Evolutionary conservation across 2,888 invertebrate genomes (phyloP).

Genomic region (Spodoptera littoralis): DNA sequence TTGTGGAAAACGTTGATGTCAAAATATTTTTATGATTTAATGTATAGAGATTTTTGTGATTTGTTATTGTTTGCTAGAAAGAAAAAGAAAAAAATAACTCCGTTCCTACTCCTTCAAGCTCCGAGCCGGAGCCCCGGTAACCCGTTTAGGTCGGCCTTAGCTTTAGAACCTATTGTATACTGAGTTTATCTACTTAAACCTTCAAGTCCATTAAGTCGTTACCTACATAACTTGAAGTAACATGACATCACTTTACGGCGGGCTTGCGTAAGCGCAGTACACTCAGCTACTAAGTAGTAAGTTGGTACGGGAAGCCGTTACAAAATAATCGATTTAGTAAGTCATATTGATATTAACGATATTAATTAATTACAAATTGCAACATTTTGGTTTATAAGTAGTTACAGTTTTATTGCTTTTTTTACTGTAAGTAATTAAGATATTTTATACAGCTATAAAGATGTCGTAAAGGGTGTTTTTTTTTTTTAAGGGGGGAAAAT

Average conservation of each 20-base stretch:
- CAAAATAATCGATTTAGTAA: conserved; percentile 7
- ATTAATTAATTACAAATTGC: too few relatives aligned
- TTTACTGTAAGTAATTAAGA: neutral
- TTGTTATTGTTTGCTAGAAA: neutral
- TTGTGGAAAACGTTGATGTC: conserved; percentile 12
- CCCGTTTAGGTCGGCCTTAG: too few relatives aligned
- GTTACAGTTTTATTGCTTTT: too few relatives aligned
- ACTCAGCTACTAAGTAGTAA: conserved; percentile 2
- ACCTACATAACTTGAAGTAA: conserved; percentile 2
- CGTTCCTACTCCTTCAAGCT: too few relatives aligned
- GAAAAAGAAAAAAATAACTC: too few relatives aligned
- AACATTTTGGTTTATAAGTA: too few relatives aligned
- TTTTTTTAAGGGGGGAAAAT: too few relatives aligned
- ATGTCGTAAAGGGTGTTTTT: neutral
- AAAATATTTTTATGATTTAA: conserved; percentile 17
- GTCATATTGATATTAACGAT: neutral
- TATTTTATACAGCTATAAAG: neutral
- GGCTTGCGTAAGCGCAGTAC: conserved; percentile 44
- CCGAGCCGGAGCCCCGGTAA: too few relatives aligned
- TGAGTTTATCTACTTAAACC: neutral
- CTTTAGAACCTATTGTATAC: too few relatives aligned
- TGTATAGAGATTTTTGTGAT: conserved; percentile 19
- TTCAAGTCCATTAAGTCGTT: neutral
- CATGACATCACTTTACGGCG: conserved; percentile 29
- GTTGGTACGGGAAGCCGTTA: conserved; percentile 13